These are phyloP conservation scores for Pimpla rufipes DNA, from an alignment of 2,888 invertebrate genomes.

Conservation along the genomic window DNA sequence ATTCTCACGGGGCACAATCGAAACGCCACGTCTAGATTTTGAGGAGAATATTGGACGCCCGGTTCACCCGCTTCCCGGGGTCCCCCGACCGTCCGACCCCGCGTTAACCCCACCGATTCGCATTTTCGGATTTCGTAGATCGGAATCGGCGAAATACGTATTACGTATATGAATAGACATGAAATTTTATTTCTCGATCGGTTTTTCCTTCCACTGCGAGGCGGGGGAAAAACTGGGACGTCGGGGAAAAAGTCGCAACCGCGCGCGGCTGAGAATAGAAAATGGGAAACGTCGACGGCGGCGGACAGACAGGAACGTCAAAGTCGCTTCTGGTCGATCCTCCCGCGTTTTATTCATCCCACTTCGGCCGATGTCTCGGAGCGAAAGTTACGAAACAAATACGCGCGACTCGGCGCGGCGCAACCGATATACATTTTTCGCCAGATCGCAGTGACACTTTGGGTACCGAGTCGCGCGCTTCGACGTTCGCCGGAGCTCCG, in stretches of 20 bases:
- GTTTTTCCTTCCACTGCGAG: background rate
- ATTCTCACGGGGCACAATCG: constrained; percentile 29
- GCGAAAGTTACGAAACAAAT: too few species aligned
- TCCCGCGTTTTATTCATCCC: background rate
- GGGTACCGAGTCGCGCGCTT: too few species aligned
- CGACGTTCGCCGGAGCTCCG: too few species aligned
- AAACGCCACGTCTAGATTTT: constrained; percentile 28
- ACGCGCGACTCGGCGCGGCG: too few species aligned
- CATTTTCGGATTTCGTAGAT: background rate
- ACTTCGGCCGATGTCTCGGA: too few species aligned
- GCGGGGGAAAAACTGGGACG: background rate
- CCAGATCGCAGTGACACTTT: too few species aligned
- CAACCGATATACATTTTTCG: too few species aligned
- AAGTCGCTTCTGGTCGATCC: too few species aligned
- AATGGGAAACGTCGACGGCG: background rate
- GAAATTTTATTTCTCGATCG: constrained; percentile 32
- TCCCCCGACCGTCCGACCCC: constrained; percentile 13
- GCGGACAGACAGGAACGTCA: background rate
- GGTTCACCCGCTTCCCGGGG: background rate
- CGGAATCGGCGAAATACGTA: constrained; percentile 40
- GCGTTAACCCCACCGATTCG: background rate
- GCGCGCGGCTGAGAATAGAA: too few species aligned
- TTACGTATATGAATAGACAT: constrained; percentile 11
- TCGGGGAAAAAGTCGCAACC: background rate
- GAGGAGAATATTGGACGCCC: constrained; percentile 53